Base-by-base conservation (phyloP, 2,888 invertebrate species). In the Syrphus vitripennis region DNA sequence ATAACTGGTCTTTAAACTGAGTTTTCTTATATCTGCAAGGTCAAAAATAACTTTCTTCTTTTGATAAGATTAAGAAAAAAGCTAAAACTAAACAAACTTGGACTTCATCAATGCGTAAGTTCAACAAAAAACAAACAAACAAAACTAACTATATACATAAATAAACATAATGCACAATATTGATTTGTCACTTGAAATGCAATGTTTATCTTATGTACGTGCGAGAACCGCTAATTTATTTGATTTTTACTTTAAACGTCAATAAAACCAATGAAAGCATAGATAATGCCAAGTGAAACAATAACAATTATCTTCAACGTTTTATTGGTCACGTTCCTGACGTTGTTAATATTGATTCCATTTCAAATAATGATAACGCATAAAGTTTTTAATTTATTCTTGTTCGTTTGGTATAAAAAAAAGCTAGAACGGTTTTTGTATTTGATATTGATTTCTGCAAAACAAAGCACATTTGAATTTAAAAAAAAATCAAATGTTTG, bases 301-400 rank as follows among this genome's bases (percentile, higher is more conserved):
- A 53, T 61, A 65, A n/a, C n/a, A n/a, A 65, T 75, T 65, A 80
- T 80, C 70, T 65, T 61, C 37, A 63, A 57, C 53, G 14, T 19
- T 75, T 75, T 75, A 65, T 70, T 63, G 70, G 80, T 83, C 83
- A 83, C 83, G 83, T 83, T 80, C n/a, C 16, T 42, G 45, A 37
- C 12, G 37, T 55, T 67, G 10, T 31, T 42, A 71, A 57, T 42
- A 48, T 53, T 69, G 37, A 31, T 69, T 45, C 29, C 10, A 37
- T 14, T 72, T 34, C 24, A 77, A 63, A 57, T 29, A 63, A 55
- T 16, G 63, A 81, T 76, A 75, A 69, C 67, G 67, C 67, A 75
- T 42, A 5, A 21, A 19, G 34, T 42, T 57, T 12, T n/a, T 4
- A 37, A 10, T 24, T 29, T n/a, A 1, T 34, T 55, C 16, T 10